These are phyloP conservation scores for Coracias cyanogaster DNA, from an alignment of 2,797 vertebrate species.

Conservation along the genomic window DNA sequence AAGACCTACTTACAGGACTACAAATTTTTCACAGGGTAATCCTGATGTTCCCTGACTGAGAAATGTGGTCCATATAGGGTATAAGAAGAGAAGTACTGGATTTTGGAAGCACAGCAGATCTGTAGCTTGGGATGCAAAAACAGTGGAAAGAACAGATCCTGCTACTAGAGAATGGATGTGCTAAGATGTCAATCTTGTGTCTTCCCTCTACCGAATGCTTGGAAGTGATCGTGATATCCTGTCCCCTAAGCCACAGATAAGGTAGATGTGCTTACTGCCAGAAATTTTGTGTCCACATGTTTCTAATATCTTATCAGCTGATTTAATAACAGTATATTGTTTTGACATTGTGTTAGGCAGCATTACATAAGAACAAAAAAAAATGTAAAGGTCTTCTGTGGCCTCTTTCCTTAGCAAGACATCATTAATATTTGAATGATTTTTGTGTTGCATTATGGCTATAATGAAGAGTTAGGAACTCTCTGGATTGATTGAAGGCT, in stretches of 20 bases:
- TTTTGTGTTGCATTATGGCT: background rate
- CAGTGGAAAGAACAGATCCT: background rate
- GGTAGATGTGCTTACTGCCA: background rate
- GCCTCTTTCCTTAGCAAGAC: background rate
- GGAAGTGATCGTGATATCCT: background rate
- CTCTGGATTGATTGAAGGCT: background rate
- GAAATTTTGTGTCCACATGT: background rate
- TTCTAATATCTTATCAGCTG: background rate
- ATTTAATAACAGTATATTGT: background rate
- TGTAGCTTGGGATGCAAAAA: background rate
- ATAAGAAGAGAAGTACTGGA: background rate
- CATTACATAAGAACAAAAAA: background rate
- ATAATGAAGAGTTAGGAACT: background rate
- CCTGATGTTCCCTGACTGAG: background rate
- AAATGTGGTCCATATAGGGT: background rate
- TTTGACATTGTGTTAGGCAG: background rate
- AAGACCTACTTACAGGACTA: background rate
- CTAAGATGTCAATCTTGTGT: background rate
- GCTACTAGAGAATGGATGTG: background rate
- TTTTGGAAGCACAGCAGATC: background rate
- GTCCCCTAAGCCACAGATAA: background rate
- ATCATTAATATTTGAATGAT: background rate
- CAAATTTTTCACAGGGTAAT: background rate
- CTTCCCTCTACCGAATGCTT: background rate
- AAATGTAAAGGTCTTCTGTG: background rate